Base-by-base conservation (phyloP, 2,797 vertebrate genomes). In the Bryconaethiops microstoma region DNA sequence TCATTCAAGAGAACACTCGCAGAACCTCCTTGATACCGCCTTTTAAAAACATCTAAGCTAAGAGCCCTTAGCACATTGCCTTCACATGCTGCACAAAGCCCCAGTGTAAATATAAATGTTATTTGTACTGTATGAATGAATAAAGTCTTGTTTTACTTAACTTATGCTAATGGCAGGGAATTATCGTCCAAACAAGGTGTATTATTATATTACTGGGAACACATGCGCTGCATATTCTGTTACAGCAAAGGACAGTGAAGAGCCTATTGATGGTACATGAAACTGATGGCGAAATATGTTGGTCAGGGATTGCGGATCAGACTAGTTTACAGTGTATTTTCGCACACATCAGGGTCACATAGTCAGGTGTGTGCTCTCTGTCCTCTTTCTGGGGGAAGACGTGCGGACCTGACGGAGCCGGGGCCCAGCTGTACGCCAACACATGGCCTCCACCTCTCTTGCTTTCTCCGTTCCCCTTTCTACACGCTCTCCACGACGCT, bases 321-420 rank as follows among this genome's bases (percentile, higher is more conserved):
- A 10, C 54, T 14, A 59, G 29, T 74, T 74, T 42, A 40, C 52
- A 35, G 0, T 73, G 52, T 39, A 23, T 55, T 13, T 23, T 29
- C 10, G 25, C 9, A 59, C 35, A 40, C 71, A 73, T 59, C 29
- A 57, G 71, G 71, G 71, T 57, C 71, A 73, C 52, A 73, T 73
- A 73, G 71, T 73, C 52, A 57, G 71, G 25, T 73, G 70, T 73
- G 71, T 40, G 25, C 71, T 57, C 52, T 39, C 50, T 73, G 25
- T 59, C 25, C 71, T 57, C 52, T n/a, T 59, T 73, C 19, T 74
- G 55, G 17, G 17, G 54, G 39, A 73, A 60, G 72, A 60, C 13
- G 39, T 74, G 72, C 7, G 12, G 35, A 13, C 72, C 19, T 59
- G 55, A 60, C n/a, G 16, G 39, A 74, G 72, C 55, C 16, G 54